Evolutionary conservation across 2,797 vertebrate genomes (phyloP), one percentile per base, ranked within the genome.

Genomic region (Chiroxiphia lanceolata): DNA sequence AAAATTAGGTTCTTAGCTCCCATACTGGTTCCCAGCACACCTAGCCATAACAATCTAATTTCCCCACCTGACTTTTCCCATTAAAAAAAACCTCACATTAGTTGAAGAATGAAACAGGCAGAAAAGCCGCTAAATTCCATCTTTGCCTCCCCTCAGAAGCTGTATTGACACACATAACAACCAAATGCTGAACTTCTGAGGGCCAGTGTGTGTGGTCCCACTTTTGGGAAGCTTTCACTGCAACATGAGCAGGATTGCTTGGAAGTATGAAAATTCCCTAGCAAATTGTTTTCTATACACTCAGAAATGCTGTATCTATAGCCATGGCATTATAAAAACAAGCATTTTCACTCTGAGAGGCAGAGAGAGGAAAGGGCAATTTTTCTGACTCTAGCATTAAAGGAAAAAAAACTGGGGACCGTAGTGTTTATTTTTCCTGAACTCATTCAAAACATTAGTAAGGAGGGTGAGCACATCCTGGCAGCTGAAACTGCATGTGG

Each of bases 351-450:
- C 27, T 54, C n/a, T 59, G 38, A 90, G 34, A 60, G 26, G 74
- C 48, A 78, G 38, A 72, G 26, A 77, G 69, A 83, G 57, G 23
- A 91, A 63, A 59, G n/a, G 38, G 5, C 31, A 51, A 33, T 11
- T 89, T 89, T 83, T 56, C 68, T 64, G 88, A 79, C 15, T 44
- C 19, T 54, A 68, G 27, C 51, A 54, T 68, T 53, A 68, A 88
- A 70, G 29, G 22, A 29, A 86, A 83, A 77, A n/a, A 77, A 5
- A 0, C 0, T 72, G 15, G 16, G 9, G 11, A 47, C 33, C 45
- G 2, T 12, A 26, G 34, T 29, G 47, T 59, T 86, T 90, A 16
- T 86, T 86, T 65, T 61, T 64, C 61, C 61, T 68, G 42, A 78
- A n/a, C 16, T 71, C 48, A 47, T 81, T 65, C 7, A 9, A 90